These are phyloP conservation scores for Melozone crissalis DNA, from an alignment of 2,113 vertebrate genomes.

Conservation along the genomic window DNA sequence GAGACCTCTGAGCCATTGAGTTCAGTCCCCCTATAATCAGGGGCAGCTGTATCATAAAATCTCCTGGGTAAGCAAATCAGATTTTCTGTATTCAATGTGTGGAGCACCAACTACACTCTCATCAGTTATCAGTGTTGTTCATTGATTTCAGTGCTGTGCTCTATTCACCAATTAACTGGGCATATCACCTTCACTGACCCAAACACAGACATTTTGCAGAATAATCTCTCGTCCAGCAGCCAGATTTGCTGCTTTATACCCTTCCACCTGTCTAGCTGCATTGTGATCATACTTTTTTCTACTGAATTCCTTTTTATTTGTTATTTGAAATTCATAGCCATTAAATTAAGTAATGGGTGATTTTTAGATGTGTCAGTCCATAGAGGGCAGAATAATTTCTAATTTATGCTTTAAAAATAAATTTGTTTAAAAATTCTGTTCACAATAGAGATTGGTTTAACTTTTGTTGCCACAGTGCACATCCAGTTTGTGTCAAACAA, in stretches of 20 bases:
- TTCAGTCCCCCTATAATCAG: neutral
- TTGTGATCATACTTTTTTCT: neutral
- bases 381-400: neutral
- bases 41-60: neutral
- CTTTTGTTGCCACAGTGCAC: neutral
- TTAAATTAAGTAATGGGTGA: neutral
- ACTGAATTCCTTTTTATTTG: neutral
- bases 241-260: slow-evolving; percentile 18
- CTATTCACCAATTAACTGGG: slow-evolving; percentile 16
- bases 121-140: neutral
- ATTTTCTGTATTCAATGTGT: neutral
- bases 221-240: slow-evolving; percentile 1
- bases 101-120: neutral
- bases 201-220: slow-evolving; percentile 2
- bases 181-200: slow-evolving; percentile 44
- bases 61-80: neutral
- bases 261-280: slow-evolving; percentile 47
- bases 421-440: slow-evolving; percentile 21
- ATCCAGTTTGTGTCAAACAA: slow-evolving; percentile 2
- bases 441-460: neutral
- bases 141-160: slow-evolving; percentile 22
- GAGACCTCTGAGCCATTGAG: neutral
- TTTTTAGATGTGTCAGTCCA: neutral
- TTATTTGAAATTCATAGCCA: neutral
- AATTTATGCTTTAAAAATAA: slow-evolving; percentile 16